These are phyloP conservation scores for Erpornis zantholeuca DNA, from an alignment of 2,113 vertebrate species.

Conservation along the genomic window DNA sequence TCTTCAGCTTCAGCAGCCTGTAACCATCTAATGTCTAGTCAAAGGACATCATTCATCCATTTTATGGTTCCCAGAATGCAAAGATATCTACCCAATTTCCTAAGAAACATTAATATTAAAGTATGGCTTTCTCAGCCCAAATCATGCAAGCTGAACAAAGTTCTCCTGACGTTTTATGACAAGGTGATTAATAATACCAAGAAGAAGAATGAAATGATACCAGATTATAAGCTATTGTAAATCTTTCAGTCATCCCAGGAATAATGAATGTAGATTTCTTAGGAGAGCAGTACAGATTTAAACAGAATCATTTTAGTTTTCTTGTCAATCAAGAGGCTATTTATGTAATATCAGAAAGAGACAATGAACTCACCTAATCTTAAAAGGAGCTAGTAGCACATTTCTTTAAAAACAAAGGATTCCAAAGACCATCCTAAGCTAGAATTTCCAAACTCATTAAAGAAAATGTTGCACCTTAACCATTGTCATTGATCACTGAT, in stretches of 20 bases:
- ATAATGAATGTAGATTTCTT: slow-evolving; percentile 61
- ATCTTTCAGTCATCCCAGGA: slow-evolving; percentile 57
- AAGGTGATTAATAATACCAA: slow-evolving; percentile 61
- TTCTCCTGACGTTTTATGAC: slow-evolving; percentile 47
- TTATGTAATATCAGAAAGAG: slow-evolving; percentile 42
- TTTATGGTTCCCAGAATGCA: slow-evolving; percentile 40
- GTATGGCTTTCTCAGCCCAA: slow-evolving; percentile 32
- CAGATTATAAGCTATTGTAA: slow-evolving; percentile 61
- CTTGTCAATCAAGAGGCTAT: slow-evolving; percentile 48
- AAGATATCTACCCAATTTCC: slow-evolving; percentile 39
- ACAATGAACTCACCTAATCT: not conserved
- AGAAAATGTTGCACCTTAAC: not conserved
- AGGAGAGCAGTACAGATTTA: slow-evolving; percentile 35
- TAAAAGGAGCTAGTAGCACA: not conserved
- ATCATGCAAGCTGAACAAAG: slow-evolving; percentile 43
- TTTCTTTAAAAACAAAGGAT: not conserved
- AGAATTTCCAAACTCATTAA: not conserved
- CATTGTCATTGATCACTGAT: not conserved
- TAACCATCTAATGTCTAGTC: not conserved
- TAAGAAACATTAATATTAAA: slow-evolving; percentile 50
- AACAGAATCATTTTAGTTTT: slow-evolving; percentile 42
- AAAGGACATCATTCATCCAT: slow-evolving; percentile 29
- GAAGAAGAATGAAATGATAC: slow-evolving; percentile 60
- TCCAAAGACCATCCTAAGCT: not conserved
- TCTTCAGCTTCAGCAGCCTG: not conserved